Evolutionary conservation across 2,113 vertebrate species (phyloP).

Genomic region (Colossoma macropomum): DNA sequence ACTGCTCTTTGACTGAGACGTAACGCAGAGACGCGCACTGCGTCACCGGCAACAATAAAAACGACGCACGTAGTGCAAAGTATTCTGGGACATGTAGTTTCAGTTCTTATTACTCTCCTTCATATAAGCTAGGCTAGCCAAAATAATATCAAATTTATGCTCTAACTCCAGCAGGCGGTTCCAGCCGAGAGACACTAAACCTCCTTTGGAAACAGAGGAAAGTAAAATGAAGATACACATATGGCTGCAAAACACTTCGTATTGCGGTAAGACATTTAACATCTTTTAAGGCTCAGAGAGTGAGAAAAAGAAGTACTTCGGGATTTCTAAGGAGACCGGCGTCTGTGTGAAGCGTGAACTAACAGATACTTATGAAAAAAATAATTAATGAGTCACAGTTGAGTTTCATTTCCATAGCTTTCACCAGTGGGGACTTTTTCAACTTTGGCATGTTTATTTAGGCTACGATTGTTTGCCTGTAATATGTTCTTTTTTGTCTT

Average conservation of each 20-base stretch:
- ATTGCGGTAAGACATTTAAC: slow-evolving; percentile 57
- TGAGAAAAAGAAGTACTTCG: not conserved
- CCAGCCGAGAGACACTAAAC: slow-evolving; percentile 34
- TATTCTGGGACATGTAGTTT: slow-evolving; percentile 76
- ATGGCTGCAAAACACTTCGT: slow-evolving; percentile 70
- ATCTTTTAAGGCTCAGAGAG: not conserved
- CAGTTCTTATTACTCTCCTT: not conserved
- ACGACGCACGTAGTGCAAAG: not conserved
- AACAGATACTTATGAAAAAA: not conserved
- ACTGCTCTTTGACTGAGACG: slow-evolving; percentile 62
- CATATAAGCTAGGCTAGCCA: slow-evolving; percentile 28
- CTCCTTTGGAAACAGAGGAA: slow-evolving; percentile 35
- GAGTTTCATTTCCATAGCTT: slow-evolving; percentile 11
- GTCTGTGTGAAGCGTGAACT: not conserved
- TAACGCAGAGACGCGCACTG: slow-evolving; percentile 57
- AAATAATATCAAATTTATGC: slow-evolving; percentile 63
- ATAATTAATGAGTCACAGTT: not conserved
- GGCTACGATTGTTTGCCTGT: too few species aligned
- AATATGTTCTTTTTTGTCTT: not conserved
- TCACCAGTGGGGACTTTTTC: not conserved
- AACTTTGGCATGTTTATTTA: not conserved
- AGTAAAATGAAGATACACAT: slow-evolving; percentile 71
- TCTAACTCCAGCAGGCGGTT: slow-evolving; percentile 50
- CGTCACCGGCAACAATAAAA: slow-evolving; percentile 71
- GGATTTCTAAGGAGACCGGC: not conserved